A percentile compares a stretch with the other conserved stretches of the same genome.
Conservation (phyloP, 2,113 vertebrate genomes). For the Pteruthius melanotis region DNA sequence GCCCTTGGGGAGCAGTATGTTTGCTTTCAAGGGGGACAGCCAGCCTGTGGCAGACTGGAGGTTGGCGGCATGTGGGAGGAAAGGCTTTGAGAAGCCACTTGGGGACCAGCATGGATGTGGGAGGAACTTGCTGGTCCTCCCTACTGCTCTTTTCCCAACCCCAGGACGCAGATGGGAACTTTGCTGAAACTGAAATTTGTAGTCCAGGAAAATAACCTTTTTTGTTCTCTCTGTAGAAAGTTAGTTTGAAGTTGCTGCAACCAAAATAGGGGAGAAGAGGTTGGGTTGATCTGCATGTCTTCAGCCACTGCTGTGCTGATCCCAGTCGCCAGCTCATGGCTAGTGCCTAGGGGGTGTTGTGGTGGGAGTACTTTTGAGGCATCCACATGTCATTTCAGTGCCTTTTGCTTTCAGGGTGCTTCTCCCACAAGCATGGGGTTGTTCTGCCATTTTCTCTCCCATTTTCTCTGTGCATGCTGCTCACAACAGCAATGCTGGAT, state of each 20-base stretch:
- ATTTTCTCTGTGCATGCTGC: not conserved
- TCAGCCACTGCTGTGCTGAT: not conserved
- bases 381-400: accelerated
- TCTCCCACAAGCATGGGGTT: not conserved
- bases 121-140: not conserved
- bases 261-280: not conserved
- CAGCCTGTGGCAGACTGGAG: not conserved
- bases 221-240: not conserved
- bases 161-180: too few species aligned
- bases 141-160: not conserved
- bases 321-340: not conserved
- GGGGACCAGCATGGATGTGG: accelerated
- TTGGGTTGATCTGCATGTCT: accelerated
- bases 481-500: not conserved
- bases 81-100: accelerated
- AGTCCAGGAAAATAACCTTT: not conserved
- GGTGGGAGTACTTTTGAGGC: not conserved
- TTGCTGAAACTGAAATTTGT: not conserved
- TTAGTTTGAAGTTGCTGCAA: not conserved
- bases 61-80: not conserved
- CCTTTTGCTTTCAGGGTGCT: not conserved
- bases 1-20: not conserved
- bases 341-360: not conserved
- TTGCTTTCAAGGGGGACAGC: accelerated
- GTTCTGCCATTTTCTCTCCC: not conserved